Percentiles rank a stretch among this genome's conserved stretches.
These are phyloP conservation scores for Proteles cristata DNA, from an alignment of 2,113 vertebrate species.

Conservation along the genomic window DNA sequence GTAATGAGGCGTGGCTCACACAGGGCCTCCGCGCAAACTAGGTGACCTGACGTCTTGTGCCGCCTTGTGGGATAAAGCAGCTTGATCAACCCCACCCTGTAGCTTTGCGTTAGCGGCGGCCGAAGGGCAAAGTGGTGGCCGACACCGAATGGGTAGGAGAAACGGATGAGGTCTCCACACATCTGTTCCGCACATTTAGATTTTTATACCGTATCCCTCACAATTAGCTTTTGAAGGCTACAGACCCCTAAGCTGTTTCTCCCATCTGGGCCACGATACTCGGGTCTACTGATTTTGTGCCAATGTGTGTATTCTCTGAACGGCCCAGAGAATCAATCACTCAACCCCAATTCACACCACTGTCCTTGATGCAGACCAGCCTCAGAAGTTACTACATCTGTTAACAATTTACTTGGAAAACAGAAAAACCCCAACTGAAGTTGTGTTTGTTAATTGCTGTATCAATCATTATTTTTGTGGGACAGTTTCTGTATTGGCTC, in stretches of 20 bases:
- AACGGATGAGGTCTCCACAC: background rate
- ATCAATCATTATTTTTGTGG: constrained; percentile 1
- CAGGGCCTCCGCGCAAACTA: fast-evolving
- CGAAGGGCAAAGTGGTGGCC: background rate
- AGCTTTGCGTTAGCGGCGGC: background rate
- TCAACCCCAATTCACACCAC: constrained; percentile 34
- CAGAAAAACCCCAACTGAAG: constrained; percentile 12
- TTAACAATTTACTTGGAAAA: constrained; percentile 42
- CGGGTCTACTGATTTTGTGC: background rate
- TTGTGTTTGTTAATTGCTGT: background rate
- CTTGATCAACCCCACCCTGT: no score
- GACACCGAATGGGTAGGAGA: background rate
- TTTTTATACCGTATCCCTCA: background rate
- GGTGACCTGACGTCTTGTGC: background rate
- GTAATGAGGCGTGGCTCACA: background rate
- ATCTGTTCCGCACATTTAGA: constrained; percentile 46
- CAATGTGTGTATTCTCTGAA: background rate
- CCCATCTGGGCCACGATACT: background rate
- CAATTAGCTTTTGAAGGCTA: constrained; percentile 35
- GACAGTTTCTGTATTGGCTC: background rate
- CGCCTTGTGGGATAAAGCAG: background rate
- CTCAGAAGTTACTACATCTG: constrained; percentile 46
- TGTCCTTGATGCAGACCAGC: background rate
- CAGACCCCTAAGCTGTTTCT: constrained; percentile 42
- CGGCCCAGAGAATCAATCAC: background rate